Conservation (phyloP, 2,888 invertebrate genomes). For the Ariolimax columbianus region DNA sequence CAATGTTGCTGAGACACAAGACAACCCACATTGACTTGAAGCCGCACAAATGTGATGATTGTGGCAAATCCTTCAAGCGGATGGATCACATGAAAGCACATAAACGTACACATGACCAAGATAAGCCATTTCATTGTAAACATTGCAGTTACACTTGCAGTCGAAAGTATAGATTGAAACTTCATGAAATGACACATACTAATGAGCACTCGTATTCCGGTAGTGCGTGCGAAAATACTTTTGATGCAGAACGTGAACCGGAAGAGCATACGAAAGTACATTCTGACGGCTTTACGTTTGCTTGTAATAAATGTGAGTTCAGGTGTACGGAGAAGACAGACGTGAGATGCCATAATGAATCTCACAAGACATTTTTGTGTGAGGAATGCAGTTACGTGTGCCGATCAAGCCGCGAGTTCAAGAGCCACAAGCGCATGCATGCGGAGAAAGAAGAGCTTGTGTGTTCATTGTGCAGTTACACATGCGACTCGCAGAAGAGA, state of each 20-base stretch:
- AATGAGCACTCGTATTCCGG: slow-evolving; percentile 44
- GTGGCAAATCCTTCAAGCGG: slow-evolving; percentile 49
- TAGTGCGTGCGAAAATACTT: slow-evolving; percentile 24
- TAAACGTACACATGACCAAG: slow-evolving; percentile 31
- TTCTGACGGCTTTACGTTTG: slow-evolving; percentile 5
- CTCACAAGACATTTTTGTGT: slow-evolving; percentile 34
- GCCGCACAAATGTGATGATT: slow-evolving; percentile 47
- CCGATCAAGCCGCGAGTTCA: slow-evolving; percentile 31
- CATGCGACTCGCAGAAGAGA: slow-evolving; percentile 36
- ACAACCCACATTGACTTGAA: slow-evolving; percentile 51
- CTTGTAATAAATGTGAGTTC: slow-evolving; percentile 38
- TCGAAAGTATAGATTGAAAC: slow-evolving; percentile 32
- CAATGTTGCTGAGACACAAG: slow-evolving; percentile 47
- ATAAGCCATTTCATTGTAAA: slow-evolving; percentile 44
- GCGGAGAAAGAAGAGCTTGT: slow-evolving; percentile 29
- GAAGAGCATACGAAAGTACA: slow-evolving; percentile 3
- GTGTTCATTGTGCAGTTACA: slow-evolving; percentile 35
- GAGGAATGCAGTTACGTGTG: slow-evolving; percentile 37
- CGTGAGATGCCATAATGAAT: slow-evolving; percentile 6
- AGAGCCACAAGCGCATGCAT: slow-evolving; percentile 40
- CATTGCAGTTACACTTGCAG: slow-evolving; percentile 35
- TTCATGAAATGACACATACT: slow-evolving; percentile 38
- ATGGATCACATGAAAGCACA: slow-evolving; percentile 51
- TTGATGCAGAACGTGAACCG: slow-evolving; percentile 8
- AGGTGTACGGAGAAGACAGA: slow-evolving; percentile 24